Evolutionary conservation across 2,113 vertebrate species (phyloP), one percentile per base, ranked within the genome.

Genomic region (Channa maculata): DNA sequence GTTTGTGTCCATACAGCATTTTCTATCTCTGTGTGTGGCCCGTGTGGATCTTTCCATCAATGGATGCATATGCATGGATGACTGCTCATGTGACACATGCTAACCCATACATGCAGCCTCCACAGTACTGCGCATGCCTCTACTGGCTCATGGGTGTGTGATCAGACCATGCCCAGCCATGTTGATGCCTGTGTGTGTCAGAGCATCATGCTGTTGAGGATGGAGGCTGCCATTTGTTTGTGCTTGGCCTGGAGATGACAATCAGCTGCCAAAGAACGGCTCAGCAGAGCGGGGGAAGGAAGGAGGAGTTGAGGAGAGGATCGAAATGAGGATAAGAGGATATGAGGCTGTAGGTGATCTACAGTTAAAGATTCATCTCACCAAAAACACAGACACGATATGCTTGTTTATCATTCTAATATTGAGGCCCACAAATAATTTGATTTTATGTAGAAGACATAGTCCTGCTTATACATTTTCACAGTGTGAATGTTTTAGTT

Each of bases 191-290:
- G 81, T 77, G 69, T 80, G 83, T 86, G 79, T 77, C 81, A 65
- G 68, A 81, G 81, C 74, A 39, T 79, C 64, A 14, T 75, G 80
- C 75, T 79, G 75, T 86, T 76, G 74, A 52, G 36, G 65, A 75
- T 63, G 57, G 78, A 86, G 75, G 66, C 79, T 73, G 88, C 85
- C 88, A 88, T 90, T 90, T 88, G 88, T 86, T 81, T 85, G 65
- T 83, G 71, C 72, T 85, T 90, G 88, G 87, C 83, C 84, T 59
- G 34, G 46, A 80, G 61, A 79, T 62, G 73, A 84, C 33, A 13
- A 60, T 54, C 53, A 10, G 46, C 77, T 90, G 87, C 89, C 86
- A 91, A 89, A 63, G 59, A 84, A 67, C 46, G 36, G 60, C 79
- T 85, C 84, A 78, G 71, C 50, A 1, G n/a, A 77, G 55, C 44